Percentiles rank a stretch among this genome's conserved stretches.
These are phyloP conservation scores for Salticus scenicus DNA, from an alignment of 2,888 invertebrate species.

Conservation along the genomic window DNA sequence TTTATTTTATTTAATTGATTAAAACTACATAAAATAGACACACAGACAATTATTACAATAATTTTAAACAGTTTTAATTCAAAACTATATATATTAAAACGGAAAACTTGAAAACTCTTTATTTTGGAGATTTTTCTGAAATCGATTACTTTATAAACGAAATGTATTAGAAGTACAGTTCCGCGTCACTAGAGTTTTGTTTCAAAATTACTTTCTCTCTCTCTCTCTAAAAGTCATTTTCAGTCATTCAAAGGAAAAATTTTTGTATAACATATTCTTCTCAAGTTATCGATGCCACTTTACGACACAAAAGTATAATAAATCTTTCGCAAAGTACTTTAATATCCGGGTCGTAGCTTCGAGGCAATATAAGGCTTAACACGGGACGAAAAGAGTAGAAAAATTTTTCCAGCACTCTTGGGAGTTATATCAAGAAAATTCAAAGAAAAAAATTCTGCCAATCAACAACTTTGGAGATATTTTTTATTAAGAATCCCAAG, in stretches of 20 bases:
- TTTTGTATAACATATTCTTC: background rate
- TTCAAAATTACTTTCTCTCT: too few relatives aligned
- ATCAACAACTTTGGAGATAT: conserved; percentile 14
- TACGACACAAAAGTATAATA: conserved; percentile 12
- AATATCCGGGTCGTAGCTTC: conserved; percentile 9
- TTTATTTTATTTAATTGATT: too few relatives aligned
- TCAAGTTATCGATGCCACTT: background rate
- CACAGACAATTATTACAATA: too few relatives aligned
- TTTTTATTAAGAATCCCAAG: background rate
- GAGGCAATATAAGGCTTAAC: conserved; percentile 1
- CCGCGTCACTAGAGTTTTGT: too few relatives aligned
- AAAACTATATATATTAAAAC: too few relatives aligned
- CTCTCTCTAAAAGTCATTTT: too few relatives aligned
- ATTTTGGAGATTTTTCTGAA: too few relatives aligned
- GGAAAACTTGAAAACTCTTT: too few relatives aligned
- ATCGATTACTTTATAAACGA: too few relatives aligned
- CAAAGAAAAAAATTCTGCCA: background rate
- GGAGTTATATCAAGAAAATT: conserved; percentile 6
- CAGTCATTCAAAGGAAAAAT: background rate
- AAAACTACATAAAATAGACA: too few relatives aligned
- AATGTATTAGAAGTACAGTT: too few relatives aligned
- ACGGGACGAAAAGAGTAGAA: background rate
- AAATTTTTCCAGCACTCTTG: background rate
- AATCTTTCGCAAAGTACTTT: conserved; percentile 1
- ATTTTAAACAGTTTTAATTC: too few relatives aligned